Evolutionary conservation across 2,113 vertebrate genomes (phyloP).

Genomic region (Amblyopsis rosae): DNA sequence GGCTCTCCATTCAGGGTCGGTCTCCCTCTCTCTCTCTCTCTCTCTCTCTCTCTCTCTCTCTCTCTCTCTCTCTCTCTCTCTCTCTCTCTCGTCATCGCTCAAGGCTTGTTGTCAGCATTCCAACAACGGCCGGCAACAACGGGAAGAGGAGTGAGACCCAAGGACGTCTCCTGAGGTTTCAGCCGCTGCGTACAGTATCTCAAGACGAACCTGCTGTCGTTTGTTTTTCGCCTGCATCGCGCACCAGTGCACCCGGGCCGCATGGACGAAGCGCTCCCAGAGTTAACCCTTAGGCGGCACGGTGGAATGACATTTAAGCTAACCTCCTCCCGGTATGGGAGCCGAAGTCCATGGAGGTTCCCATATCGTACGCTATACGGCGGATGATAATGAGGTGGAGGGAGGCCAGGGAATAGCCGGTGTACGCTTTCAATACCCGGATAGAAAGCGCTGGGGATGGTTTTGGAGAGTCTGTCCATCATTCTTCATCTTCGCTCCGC

Average conservation of each 20-base stretch:
- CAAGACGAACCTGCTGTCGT: conserved; percentile 42
- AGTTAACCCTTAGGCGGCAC: conserved; percentile 38
- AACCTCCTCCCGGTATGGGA: conserved; percentile 18
- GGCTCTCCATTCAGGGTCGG: not conserved
- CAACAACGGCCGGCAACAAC: conserved; percentile 31
- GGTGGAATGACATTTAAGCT: conserved; percentile 48
- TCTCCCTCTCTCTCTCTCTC: not conserved
- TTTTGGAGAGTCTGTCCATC: conserved; percentile 53
- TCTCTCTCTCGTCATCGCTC: conserved; percentile 26
- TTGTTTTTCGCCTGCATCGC: conserved; percentile 44
- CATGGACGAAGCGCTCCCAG: conserved; percentile 48
- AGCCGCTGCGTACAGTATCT: conserved; percentile 40
- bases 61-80: conserved; percentile 2
- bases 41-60: conserved; percentile 9
- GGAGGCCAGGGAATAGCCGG: conserved; percentile 50
- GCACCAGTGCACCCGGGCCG: conserved; percentile 45
- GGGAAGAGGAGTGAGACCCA: conserved; percentile 31
- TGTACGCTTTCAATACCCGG: conserved; percentile 64
- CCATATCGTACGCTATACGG: conserved; percentile 15
- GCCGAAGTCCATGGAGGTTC: conserved; percentile 26
- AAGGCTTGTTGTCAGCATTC: conserved; percentile 34
- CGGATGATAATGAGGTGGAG: conserved; percentile 53
- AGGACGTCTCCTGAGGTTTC: conserved; percentile 55
- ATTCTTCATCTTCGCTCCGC: conserved; percentile 44
- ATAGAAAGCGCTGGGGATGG: conserved; percentile 64